Base-by-base conservation (phyloP, 1,140 invertebrate genomes). In the Myzus persicae region DNA sequence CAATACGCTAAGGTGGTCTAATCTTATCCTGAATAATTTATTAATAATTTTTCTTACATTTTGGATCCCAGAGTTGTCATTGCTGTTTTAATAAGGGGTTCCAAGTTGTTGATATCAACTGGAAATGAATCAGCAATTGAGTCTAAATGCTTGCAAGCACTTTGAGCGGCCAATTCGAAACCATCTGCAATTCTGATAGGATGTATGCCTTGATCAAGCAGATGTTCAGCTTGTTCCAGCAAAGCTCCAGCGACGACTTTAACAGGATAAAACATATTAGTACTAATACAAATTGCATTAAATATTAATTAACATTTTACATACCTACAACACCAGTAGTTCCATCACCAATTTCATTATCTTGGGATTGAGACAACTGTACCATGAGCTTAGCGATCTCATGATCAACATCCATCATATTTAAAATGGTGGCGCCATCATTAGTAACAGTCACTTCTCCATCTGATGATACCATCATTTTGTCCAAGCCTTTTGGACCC, bases 41-140 rank as follows among this genome's bases (percentile, higher is more conserved):
- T 40, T 24, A 40, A 93, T 11, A 90, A 93, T 40, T 84, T 36
- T 40, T 48, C 95, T 96, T 96, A 97, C 97, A 99, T 99, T 96
- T 99, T 99, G n/a, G 99, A 99, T 36, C 99, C 99, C 38, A 99
- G 96, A 1, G 99, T 99, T 0, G 99, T 99, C 98, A 99, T 99
- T 11, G 99, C 99, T 54, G 98, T 98, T 95, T 98, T 97, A 94
- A 99, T 97, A 0, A 99, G 96, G 48, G 98, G 98, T 94, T 99
- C 98, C 92, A 97, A 95, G 94, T 99, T 97, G 1, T 97, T 96
- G 0, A 96, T 96, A 94, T 97, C 97, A 54, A 99, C 97, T 1
- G 98, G 97, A 95, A 99, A 99, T 36, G 97, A 96, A 94, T 99
- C 97, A 89, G 98, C 97, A 94, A 99, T 99, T 44, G 96, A 96